A percentile compares a stretch with the other conserved stretches of the same genome.
Conservation (phyloP, 2,797 vertebrate genomes). For the Monodelphis domestica region DNA sequence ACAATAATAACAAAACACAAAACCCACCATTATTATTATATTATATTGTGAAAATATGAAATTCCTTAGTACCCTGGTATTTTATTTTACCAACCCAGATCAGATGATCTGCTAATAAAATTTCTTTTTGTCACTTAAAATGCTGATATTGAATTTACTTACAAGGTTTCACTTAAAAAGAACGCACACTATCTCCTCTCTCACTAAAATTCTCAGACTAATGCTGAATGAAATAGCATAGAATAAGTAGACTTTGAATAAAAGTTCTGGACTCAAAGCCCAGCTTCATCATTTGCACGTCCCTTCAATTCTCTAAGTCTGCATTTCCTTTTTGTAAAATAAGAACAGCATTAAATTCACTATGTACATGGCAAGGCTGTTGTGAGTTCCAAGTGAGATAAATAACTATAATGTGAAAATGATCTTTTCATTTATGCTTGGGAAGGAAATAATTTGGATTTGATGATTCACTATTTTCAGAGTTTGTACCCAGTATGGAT, state of each 20-base stretch:
- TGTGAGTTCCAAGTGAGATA: neutral
- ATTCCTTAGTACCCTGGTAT: neutral
- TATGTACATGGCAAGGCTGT: neutral
- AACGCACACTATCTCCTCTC: neutral
- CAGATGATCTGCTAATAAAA: neutral
- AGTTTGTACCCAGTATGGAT: neutral
- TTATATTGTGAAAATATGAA: constrained; percentile 26
- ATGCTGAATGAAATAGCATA: neutral
- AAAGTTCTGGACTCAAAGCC: neutral
- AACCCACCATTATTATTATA: constrained; percentile 10
- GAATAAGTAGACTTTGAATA: neutral
- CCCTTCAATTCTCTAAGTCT: neutral
- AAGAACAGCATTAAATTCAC: neutral
- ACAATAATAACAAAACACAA: constrained; percentile 15
- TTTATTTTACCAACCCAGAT: constrained; percentile 36
- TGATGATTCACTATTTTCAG: neutral
- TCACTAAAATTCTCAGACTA: neutral
- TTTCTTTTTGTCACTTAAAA: constrained; percentile 50
- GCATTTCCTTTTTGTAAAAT: neutral
- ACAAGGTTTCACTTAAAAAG: neutral
- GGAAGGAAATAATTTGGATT: neutral
- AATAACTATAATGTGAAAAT: neutral
- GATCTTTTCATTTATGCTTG: neutral
- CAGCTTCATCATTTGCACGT: neutral
- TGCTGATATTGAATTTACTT: neutral